These are phyloP conservation scores for Myopa testacea DNA, from an alignment of 2,888 invertebrate genomes.

Conservation along the genomic window DNA sequence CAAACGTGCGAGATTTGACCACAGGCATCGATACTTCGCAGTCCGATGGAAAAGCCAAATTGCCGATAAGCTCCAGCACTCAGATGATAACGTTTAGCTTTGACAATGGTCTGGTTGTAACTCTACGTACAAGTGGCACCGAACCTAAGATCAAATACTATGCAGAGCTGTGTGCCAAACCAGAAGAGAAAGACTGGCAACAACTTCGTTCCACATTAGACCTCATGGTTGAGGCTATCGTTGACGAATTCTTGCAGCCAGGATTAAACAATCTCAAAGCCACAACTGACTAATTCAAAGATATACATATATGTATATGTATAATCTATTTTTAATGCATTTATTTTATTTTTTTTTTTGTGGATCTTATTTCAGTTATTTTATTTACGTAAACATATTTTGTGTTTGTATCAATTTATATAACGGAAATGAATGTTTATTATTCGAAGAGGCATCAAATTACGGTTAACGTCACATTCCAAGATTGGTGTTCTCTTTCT, in stretches of 20 bases:
- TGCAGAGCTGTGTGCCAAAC: constrained; percentile 84
- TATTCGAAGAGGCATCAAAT: no score
- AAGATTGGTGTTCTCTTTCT: no score
- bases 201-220: constrained; percentile 73
- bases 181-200: constrained; percentile 76
- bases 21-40: constrained; percentile 81
- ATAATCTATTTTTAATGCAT: no score
- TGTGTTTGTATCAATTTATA: no score
- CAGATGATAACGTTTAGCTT: constrained; percentile 98
- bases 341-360: no score
- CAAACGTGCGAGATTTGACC: constrained; percentile 86
- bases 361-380: no score
- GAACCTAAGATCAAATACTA: constrained; percentile 99
- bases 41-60: constrained; percentile 76
- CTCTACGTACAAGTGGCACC: constrained; percentile 95
- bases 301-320: neutral
- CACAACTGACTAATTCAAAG: constrained; percentile 49
- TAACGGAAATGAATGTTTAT: no score
- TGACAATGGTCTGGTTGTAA: constrained; percentile 85
- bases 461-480: no score
- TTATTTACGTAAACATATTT: no score
- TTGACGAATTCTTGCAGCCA: constrained; percentile 86
- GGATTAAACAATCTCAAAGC: constrained; percentile 73
- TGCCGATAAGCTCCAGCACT: constrained; percentile 75
- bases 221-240: constrained; percentile 81